Evolutionary conservation across 2,113 vertebrate species (phyloP), one percentile per base, ranked within the genome.

Genomic region (Paratilapia polleni): DNA sequence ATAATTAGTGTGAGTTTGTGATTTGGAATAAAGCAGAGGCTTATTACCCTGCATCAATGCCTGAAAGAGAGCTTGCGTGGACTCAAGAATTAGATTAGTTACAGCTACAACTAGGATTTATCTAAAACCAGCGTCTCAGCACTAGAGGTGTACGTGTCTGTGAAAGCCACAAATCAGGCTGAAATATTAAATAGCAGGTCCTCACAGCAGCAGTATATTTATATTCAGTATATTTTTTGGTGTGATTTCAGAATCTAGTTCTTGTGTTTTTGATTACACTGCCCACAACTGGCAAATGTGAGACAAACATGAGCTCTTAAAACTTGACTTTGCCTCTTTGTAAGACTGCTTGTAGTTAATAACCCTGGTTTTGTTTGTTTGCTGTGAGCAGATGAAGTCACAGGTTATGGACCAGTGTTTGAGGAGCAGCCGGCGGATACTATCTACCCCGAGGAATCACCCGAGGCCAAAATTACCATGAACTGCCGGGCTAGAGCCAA

Each of bases 391-490:
- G 97, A 97, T 63, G 97, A 98, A 91, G 95, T 96, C 89, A 95
- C 96, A 94, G 97, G 97, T 88, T 97, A 96, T 83, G 98, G 98
- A 77, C 98, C 98, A 0, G 97, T 99, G 94, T 99, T 99, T 95
- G 97, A 99, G 94, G 98, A 99, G 84, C 97, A 99, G 79, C 98
- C 98, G 15, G 95, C 97, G 43, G 97, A 99, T 93, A 98, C 97
- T 28, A 97, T 99, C 93, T 98, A 99, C 92, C 97, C 98, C 3
- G 98, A 99, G 91, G 98, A 99, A 92, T 98, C 97, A 17, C 96
- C 95, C 12, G 98, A 99, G 94, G 97, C 96, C 83, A 98, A 97
- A 92, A 97, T 99, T 87, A 97, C 96, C 77, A 95, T 99, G 94
- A 98, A 94, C 92, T 99, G 98, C 93, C 96, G 97, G 70, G 97